Evolutionary conservation across 1,140 invertebrate genomes (phyloP).

Genomic region (Anagrus nilaparvatae): DNA sequence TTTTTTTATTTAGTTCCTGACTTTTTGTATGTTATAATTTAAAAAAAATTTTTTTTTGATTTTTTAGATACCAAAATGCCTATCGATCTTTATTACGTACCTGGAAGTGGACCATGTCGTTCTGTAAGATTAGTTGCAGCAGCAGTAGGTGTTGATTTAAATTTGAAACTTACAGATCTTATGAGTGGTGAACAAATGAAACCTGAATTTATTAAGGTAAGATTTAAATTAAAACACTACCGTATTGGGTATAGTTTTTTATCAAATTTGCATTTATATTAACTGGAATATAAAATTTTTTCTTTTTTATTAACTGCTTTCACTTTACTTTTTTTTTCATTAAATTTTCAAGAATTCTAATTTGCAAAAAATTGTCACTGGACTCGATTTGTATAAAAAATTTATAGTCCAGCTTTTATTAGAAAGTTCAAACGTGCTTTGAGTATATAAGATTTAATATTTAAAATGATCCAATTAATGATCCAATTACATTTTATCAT

Average conservation of each 20-base stretch:
- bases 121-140: conserved; percentile 57
- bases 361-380: no score
- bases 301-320: no score
- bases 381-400: no score
- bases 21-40: background rate
- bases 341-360: no score
- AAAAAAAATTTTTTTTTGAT: background rate
- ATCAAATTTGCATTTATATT: no score
- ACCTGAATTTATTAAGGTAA: conserved; percentile 66
- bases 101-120: conserved; percentile 59
- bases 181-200: conserved; percentile 53
- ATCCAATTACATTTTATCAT: no score
- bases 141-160: conserved; percentile 59
- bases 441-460: no score
- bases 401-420: no score
- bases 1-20: background rate
- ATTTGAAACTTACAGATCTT: conserved; percentile 57
- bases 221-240: conserved; percentile 8
- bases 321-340: no score
- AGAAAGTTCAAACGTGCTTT: no score
- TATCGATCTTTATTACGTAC: conserved; percentile 53
- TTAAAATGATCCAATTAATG: no score
- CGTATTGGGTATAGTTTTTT: background rate
- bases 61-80: conserved; percentile 27
- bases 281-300: no score